A percentile compares a stretch with the other conserved stretches of the same genome.
These are phyloP conservation scores for Zhuqinia jingwanae DNA, from an alignment of 2,888 invertebrate species.

Conservation along the genomic window DNA sequence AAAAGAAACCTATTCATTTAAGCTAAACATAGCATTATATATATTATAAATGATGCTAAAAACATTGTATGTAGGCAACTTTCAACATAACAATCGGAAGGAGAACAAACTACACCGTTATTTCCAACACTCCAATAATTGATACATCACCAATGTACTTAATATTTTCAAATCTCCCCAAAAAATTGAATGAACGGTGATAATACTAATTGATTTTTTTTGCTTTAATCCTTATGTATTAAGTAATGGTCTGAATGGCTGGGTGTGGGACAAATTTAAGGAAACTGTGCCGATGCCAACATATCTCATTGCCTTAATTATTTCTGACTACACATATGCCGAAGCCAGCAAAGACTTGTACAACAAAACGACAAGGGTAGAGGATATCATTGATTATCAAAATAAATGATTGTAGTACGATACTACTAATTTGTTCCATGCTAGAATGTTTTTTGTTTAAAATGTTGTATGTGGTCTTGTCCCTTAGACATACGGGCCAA, in stretches of 20 bases:
- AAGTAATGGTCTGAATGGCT: constrained; percentile 78
- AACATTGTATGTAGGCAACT: constrained; percentile 60
- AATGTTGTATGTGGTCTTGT: no score
- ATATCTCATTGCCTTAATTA: constrained; percentile 83
- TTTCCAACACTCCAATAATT: constrained; percentile 62
- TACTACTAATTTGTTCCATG: no score
- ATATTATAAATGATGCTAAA: no score
- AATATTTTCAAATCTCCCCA: not conserved
- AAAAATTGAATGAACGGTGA: not conserved
- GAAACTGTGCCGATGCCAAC: constrained; percentile 83
- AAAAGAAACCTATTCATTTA: no score
- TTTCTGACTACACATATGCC: constrained; percentile 81
- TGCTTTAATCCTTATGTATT: not conserved
- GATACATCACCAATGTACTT: constrained; percentile 67
- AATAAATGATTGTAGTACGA: no score
- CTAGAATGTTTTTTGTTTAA: no score
- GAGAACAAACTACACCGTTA: constrained; percentile 48
- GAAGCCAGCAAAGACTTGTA: constrained; percentile 67
- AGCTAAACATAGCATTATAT: no score
- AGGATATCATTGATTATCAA: no score
- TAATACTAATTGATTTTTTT: not conserved
- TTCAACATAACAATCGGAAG: constrained; percentile 66
- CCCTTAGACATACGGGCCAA: constrained; percentile 70
- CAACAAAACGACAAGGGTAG: constrained; percentile 77
- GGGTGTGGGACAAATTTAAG: constrained; percentile 81